Evolutionary conservation across 2,797 vertebrate genomes (phyloP), one percentile per base, ranked within the genome.

Genomic region (Lacerta bilineata): DNA sequence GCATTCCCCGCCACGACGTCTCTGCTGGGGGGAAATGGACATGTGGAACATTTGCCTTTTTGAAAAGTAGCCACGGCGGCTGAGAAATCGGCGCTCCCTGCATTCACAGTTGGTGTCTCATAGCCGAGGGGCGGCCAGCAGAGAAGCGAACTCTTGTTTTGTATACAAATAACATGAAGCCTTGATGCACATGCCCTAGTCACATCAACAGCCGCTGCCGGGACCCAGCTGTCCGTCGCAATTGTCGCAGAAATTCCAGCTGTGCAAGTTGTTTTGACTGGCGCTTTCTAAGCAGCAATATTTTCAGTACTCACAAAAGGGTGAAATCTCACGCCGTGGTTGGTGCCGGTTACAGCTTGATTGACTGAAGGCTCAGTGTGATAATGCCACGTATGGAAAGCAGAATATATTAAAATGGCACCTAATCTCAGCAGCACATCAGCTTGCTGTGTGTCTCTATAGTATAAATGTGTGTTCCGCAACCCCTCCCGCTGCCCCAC

Each of bases 371-470:
- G 64, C 80, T 81, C n/a, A 8, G 23, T 29, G 33, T 71, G 33
- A 90, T 43, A 84, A 83, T 71, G 20, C 41, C 23, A 4, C 36
- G 36, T 78, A 18, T 27, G 7, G 23, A 68, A 75, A 81, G 72
- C 80, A 23, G 61, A 83, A n/a, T 75, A 80, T 27, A 79, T 90
- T 87, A 90, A 87, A 84, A 87, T 46, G 71, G 66, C 71, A 86
- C 41, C 1, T 7, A 55, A 89, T 81, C 74, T 80, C 79, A 68
- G 0, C 84, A 76, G 71, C 33, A 4, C 64, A 55, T 72, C 68
- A 64, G 29, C 41, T 66, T n/a, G 25, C 55, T 80, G 69, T 80
- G 50, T 80, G 66, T 66, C n/a, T 83, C 75, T n/a, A 39, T 41
- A 23, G n/a, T 61, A 83, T 61, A 87, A 66, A 75, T 78, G 74